Evolutionary conservation across 37 sponge, comb jelly and placozoan genomes (phyloP), one percentile per base, ranked within the genome.

Genomic region (Bolinopsis microptera): DNA sequence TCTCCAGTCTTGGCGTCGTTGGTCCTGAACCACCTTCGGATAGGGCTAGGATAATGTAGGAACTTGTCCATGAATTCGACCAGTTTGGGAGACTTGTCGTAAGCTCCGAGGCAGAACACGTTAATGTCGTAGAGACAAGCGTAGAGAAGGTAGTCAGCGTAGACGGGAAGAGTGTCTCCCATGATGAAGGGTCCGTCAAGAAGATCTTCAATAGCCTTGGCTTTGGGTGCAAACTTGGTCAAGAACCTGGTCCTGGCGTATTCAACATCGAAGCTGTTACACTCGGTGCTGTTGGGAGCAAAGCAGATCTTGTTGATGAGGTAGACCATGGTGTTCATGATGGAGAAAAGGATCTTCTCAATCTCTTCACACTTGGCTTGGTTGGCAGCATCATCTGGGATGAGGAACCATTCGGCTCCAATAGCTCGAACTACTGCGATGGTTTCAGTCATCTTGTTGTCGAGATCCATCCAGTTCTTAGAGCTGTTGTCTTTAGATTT

Each of bases 231-330:
- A 26, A 70, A 70, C 74, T 70, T 70, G 74, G 74, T n/a, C 3
- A 22, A 5, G 74, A 70, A 70, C 3, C 74, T 22, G 74, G 28
- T 70, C 21, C 74, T 70, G 74, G 74, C 74, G 74, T 70, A 70
- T 26, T 70, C 74, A 28, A 26, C 28, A 26, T 70, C 74, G 26
- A 70, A 70, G 74, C 21, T 26, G 30, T 26, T 70, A 2, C 74
- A 22, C 74, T 70, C 74, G 26, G 74, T 22, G 30, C 74, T 70
- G 80, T 77, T 77, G 80, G 80, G 80, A 21, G 80, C 80, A 36
- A 77, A 77, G 37, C 80, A 77, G 80, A 77, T 77, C 36, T 77
- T 77, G 80, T 77, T 77, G 80, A 77, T 77, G 80, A 77, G 80
- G 80, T 77, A 77, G 34, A 77, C 80, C 80, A 77, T 77, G 37